Base-by-base conservation (phyloP, 1,140 invertebrate species). In the Trichoplusia ni region DNA sequence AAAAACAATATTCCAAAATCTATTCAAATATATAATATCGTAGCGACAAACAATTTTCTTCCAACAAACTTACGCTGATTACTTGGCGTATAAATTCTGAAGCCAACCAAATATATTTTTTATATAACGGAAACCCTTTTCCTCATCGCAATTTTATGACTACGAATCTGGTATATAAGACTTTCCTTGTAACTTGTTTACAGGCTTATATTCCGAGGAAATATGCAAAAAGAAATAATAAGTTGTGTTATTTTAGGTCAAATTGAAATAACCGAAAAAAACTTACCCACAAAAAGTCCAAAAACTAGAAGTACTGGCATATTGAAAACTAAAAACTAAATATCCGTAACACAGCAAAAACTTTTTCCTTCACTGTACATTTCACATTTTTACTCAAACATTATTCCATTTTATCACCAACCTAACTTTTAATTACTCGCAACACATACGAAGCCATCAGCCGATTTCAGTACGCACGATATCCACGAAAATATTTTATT, bases 281-380 rank as follows among this genome's bases (percentile, higher is more conserved):
- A 79, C 86, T 87, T 64, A 89, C 86, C 86, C 58, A 87, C 79
- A 68, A 89, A 86, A 65, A 89, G 79, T 78, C 84, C 86, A 62
- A 87, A 84, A 67, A 87, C 78, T 13, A 87, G 82, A 40, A 89
- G 74, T 44, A 89, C 83, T 42, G 79, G 82, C 86, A 89, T 89
- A 25, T 74, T 81, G 76, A 59, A 63, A 42, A 46, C n/a, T 35
- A 60, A 62, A 19, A 71, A 73, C 56, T 70, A 75, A 73, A 69
- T 69, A 71, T 71, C 73, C 59, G 64, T 74, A 73, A 60, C 75
- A 80, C 72, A 70, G 37, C 63, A 69, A 66, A 58, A 58, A 58
- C 54, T 64, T 70, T 51, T 54, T 62, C 51, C 18, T 63, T 67
- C 70, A 75, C 75, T 69, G 64, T 64, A 69, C 65, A 77, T 77